Evolutionary conservation across 2,888 invertebrate species (phyloP).

Genomic region (Incurvaria masculella): DNA sequence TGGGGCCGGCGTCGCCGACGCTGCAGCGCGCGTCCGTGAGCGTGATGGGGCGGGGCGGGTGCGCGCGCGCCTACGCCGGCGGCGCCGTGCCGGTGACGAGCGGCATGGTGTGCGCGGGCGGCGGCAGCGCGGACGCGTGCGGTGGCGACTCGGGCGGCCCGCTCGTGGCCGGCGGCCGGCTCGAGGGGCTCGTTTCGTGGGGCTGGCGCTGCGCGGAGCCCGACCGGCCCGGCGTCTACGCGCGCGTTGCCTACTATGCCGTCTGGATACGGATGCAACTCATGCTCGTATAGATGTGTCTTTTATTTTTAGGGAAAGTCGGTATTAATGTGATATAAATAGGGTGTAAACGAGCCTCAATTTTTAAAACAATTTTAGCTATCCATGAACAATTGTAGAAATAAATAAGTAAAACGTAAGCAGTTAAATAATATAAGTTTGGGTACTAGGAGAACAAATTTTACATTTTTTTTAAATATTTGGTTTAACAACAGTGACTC

Average conservation of each 20-base stretch:
- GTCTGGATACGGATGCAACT: slow-evolving; percentile 28
- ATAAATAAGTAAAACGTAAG: too few species aligned
- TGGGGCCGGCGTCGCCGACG: slow-evolving; percentile 28
- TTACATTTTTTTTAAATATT: too few species aligned
- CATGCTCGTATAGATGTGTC: too few species aligned
- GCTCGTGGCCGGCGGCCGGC: slow-evolving; percentile 36
- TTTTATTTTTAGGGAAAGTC: too few species aligned
- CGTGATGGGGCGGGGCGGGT: slow-evolving; percentile 33
- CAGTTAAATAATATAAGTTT: too few species aligned
- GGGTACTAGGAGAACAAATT: too few species aligned
- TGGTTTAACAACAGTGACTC: too few species aligned
- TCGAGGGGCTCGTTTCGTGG: slow-evolving; percentile 57
- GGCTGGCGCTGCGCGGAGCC: slow-evolving; percentile 54
- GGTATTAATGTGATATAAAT: too few species aligned
- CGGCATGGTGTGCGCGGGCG: slow-evolving; percentile 45
- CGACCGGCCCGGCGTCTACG: slow-evolving; percentile 55
- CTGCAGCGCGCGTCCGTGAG: slow-evolving; percentile 37
- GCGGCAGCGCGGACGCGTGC: slow-evolving; percentile 38
- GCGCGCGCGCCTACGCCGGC: slow-evolving; percentile 33
- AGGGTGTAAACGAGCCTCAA: too few species aligned
- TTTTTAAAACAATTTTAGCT: too few species aligned
- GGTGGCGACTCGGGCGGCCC: slow-evolving; percentile 63
- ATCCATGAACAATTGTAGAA: too few species aligned
- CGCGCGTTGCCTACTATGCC: slow-evolving; percentile 40
- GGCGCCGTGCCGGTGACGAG: slow-evolving; percentile 27